A percentile compares a stretch with the other conserved stretches of the same genome.
These are phyloP conservation scores for Coracias cyanogaster DNA, from an alignment of 2,797 vertebrate genomes.

Conservation along the genomic window DNA sequence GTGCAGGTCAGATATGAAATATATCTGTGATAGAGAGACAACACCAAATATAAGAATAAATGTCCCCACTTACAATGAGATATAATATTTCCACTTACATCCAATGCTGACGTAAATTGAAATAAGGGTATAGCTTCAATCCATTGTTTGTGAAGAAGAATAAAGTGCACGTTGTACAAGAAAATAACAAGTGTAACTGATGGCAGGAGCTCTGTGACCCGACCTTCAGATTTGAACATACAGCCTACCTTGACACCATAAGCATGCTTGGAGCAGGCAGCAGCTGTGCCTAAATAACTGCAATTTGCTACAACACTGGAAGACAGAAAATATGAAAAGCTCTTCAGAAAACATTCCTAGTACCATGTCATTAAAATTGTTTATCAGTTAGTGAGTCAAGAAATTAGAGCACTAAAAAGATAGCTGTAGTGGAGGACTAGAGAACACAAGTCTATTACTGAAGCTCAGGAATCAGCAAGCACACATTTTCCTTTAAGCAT, in stretches of 20 bases:
- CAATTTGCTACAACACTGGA: slow-evolving; percentile 74
- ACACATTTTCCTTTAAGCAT: neutral
- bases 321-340: slow-evolving; percentile 64
- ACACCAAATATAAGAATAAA: slow-evolving; percentile 38
- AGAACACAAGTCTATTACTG: slow-evolving; percentile 18
- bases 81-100: neutral
- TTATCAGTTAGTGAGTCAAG: slow-evolving; percentile 68
- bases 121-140: slow-evolving; percentile 23
- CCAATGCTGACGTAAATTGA: slow-evolving; percentile 17
- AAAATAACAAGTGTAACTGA: slow-evolving; percentile 42
- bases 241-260: slow-evolving; percentile 63
- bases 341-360: slow-evolving; percentile 69
- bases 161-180: slow-evolving; percentile 7
- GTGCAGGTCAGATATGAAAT: neutral
- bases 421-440: neutral
- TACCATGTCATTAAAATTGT: slow-evolving; percentile 73
- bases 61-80: neutral
- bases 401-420: slow-evolving; percentile 63
- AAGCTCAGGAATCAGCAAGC: neutral
- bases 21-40: neutral
- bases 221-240: slow-evolving; percentile 50
- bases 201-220: slow-evolving; percentile 51
- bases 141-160: slow-evolving; percentile 32
- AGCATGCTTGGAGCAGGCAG: slow-evolving; percentile 56
- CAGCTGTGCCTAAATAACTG: slow-evolving; percentile 78